Evolutionary conservation across 2,797 vertebrate genomes (phyloP), one percentile per base, ranked within the genome.

Genomic region (Rhynchotus rufescens): DNA sequence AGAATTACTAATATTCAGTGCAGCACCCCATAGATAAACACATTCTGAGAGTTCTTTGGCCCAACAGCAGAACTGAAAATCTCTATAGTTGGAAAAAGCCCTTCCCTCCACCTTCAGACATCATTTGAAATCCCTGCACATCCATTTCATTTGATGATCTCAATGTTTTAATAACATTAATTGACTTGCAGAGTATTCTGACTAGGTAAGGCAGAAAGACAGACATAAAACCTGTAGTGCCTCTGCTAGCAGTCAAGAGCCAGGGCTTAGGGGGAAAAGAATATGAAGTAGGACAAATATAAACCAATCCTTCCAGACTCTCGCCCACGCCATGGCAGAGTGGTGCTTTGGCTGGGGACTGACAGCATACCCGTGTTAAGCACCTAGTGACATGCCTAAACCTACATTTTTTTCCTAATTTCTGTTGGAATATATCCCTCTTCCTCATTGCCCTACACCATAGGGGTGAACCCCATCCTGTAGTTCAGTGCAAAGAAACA

Each of bases 131-230:
- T 91, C 84, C 89, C 84, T 52, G 42, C 83, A 91, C 78, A 94
- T 90, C 86, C 84, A 84, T 95, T 94, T 92, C 88, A 95, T 90
- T 92, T 94, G 67, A 94, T 91, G 91, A 89, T 92, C 88, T 84
- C 86, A 79, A 4, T 81, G 74, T 62, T 84, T 89, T 32, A 81
- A 94, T 92, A 89, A 32, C 64, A 68, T 84, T 89, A 34, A 96
- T 93, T 96, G 89, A 89, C 72, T 90, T 51, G 20, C 14, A 71
- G 12, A 28, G 71, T 73, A 71, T 90, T 89, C 92, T 73, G 94
- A 92, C 92, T 87, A 79, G 64, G 36, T 45, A 64, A 73, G 71
- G 59, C 74, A 90, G 93, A 92, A 93, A 87, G 75, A 92, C 87
- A 94, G 89, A 92, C 93, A 85, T 93, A 90, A 96, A 95, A 87